Evolutionary conservation across 2,888 invertebrate species (phyloP).

Genomic region (Heliconius ethilla): DNA sequence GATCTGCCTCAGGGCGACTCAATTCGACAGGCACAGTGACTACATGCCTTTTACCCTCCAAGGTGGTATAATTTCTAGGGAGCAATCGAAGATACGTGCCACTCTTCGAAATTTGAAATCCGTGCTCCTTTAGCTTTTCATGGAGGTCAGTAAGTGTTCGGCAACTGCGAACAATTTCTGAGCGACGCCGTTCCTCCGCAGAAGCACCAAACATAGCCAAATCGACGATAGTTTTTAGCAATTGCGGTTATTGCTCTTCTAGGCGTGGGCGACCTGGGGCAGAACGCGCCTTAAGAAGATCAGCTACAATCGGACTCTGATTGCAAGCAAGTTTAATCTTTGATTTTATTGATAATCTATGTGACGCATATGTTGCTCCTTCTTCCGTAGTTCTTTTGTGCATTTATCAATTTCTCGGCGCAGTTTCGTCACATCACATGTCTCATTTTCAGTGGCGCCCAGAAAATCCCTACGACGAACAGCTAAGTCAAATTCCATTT

Average conservation of each 20-base stretch:
- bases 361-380: no score
- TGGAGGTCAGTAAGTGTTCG: neutral
- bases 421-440: no score
- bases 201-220: neutral
- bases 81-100: neutral
- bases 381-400: no score
- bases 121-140: constrained; percentile 19
- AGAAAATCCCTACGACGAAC: no score
- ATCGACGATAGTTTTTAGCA: no score
- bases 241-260: constrained; percentile 18
- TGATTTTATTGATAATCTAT: no score
- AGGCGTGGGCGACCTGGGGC: constrained; percentile 43
- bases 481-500: no score
- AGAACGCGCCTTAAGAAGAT: constrained; percentile 25
- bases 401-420: no score
- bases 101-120: constrained; percentile 4
- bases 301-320: neutral
- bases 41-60: neutral
- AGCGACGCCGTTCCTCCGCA: neutral
- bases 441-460: no score
- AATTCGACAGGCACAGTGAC: neutral
- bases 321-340: constrained; percentile 11
- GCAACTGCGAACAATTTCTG: neutral
- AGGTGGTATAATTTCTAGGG: neutral
- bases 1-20: neutral